Evolutionary conservation across 2,888 invertebrate genomes (phyloP).

Genomic region (Ernsta delagoae): DNA sequence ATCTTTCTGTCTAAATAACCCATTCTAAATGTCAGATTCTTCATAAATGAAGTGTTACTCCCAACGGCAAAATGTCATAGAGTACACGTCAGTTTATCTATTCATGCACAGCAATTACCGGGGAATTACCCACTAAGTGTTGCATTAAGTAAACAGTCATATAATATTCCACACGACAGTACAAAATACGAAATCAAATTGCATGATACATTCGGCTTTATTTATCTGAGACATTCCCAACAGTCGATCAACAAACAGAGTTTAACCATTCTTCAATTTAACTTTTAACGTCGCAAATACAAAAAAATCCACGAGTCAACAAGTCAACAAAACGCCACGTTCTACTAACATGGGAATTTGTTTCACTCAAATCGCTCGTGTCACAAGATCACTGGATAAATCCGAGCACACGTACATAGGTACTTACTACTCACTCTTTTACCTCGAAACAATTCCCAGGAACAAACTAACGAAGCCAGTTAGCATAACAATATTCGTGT

Average conservation of each 20-base stretch:
- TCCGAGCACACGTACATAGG: constrained; percentile 63
- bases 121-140: constrained; percentile 1
- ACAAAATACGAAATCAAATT: neutral
- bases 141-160: neutral
- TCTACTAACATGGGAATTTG: constrained; percentile 25
- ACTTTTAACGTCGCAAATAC: too few relatives aligned
- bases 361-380: constrained; percentile 59
- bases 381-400: constrained; percentile 66
- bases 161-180: neutral
- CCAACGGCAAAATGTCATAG: constrained; percentile 32
- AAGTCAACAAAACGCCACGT: neutral
- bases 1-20: constrained; percentile 36
- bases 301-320: too few relatives aligned
- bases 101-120: constrained; percentile 33
- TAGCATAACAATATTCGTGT: constrained; percentile 82
- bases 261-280: neutral
- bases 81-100: constrained; percentile 27
- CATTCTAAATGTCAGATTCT: constrained; percentile 37
- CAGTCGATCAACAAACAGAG: neutral
- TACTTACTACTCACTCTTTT: constrained; percentile 57
- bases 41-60: constrained; percentile 37
- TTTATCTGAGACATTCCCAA: neutral
- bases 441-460: constrained; percentile 72
- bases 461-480: constrained; percentile 83
- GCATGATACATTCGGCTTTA: neutral